Conservation (phyloP, 2,113 vertebrate genomes). For the Stercorarius parasiticus region DNA sequence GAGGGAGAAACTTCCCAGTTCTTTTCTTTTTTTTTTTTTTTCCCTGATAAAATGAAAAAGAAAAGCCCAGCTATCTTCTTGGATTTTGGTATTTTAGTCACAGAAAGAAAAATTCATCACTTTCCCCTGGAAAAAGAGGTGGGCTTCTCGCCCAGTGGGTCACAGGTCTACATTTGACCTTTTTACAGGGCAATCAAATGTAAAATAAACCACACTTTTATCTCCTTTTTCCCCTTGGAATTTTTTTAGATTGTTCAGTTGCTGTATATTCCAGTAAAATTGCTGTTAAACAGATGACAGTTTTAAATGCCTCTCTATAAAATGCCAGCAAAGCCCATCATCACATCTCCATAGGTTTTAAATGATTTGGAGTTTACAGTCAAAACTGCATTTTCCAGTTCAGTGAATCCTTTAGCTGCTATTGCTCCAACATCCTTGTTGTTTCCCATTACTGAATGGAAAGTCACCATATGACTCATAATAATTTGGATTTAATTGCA, state of each 20-base stretch:
- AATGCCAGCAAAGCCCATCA: conserved; percentile 38
- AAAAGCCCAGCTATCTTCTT: background rate
- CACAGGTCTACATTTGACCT: background rate
- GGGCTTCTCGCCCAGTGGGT: background rate
- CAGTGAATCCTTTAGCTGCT: conserved; percentile 57
- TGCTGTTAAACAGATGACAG: conserved; percentile 56
- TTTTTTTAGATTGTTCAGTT: background rate
- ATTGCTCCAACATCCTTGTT: conserved; percentile 54
- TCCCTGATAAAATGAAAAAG: background rate
- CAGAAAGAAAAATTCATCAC: background rate
- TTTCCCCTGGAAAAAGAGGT: background rate
- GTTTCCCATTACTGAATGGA: conserved; percentile 45
- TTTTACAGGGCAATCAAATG: background rate
- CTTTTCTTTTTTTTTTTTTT: background rate
- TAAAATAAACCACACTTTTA: background rate
- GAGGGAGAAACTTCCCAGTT: background rate
- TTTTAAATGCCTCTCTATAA: background rate
- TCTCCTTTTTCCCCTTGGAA: background rate
- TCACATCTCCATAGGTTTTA: conserved; percentile 56
- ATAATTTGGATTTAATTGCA: conserved; percentile 41
- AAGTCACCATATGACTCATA: conserved; percentile 39
- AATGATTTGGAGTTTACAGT: conserved; percentile 61
- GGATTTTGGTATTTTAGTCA: background rate
- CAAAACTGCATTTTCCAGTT: conserved; percentile 68
- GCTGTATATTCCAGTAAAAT: conserved; percentile 59